A percentile compares a stretch with the other conserved stretches of the same genome.
Conservation (phyloP, 2,113 vertebrate genomes). For the Copsychus sechellarum region DNA sequence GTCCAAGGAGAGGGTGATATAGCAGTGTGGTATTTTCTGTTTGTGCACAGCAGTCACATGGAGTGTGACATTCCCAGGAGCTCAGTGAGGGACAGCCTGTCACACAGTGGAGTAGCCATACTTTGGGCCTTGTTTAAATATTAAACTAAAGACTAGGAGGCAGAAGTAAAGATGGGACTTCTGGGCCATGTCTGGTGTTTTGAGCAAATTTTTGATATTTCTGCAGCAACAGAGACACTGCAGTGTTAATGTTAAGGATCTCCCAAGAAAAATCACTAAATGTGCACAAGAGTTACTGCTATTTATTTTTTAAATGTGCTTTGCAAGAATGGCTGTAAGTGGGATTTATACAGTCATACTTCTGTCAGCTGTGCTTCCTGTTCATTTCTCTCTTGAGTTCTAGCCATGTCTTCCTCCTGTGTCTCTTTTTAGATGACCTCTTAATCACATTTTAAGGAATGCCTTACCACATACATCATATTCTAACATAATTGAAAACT, state of each 20-base stretch:
- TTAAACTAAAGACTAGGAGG: background rate
- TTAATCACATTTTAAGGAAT: conserved; percentile 11
- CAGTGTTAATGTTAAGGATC: background rate
- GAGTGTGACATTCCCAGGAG: conserved; percentile 31
- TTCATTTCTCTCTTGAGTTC: background rate
- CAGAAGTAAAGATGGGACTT: background rate
- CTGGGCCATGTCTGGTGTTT: background rate
- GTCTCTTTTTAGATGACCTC: background rate
- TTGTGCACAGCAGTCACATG: background rate
- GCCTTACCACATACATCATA: background rate
- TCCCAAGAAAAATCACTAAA: background rate
- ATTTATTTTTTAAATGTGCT: background rate
- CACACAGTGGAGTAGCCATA: background rate
- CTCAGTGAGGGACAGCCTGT: background rate
- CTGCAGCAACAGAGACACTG: background rate
- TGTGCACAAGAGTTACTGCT: background rate
- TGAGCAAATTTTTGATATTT: background rate
- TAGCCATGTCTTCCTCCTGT: background rate
- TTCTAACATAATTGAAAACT: background rate
- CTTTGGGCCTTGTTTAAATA: background rate
- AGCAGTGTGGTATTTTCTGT: conserved; percentile 23
- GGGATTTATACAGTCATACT: background rate
- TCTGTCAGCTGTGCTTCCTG: background rate
- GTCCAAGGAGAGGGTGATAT: conserved; percentile 19
- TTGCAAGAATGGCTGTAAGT: background rate